Conservation (phyloP, 2,113 vertebrate species). For the Nestor notabilis region DNA sequence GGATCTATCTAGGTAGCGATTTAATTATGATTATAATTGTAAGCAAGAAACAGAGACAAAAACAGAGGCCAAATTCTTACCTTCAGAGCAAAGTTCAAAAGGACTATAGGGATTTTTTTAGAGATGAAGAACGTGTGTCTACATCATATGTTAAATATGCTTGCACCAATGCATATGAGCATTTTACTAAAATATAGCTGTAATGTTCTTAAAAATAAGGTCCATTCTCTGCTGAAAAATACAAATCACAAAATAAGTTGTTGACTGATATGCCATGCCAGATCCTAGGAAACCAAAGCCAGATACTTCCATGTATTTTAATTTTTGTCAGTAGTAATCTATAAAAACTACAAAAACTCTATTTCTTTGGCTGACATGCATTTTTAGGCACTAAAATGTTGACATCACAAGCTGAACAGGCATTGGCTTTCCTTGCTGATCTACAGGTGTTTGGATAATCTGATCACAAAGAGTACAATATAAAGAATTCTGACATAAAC, state of each 20-base stretch:
- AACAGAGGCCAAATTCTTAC: constrained; percentile 4
- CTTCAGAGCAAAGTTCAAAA: neutral
- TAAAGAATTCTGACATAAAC: neutral
- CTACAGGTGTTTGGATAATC: neutral
- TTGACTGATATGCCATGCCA: neutral
- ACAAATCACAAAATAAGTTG: neutral
- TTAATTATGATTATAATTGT: constrained; percentile 22
- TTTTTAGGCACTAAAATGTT: neutral
- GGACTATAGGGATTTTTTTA: neutral
- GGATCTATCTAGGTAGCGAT: neutral
- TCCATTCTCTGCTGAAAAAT: neutral
- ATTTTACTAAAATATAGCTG: neutral
- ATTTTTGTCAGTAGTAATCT: neutral
- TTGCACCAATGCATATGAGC: neutral
- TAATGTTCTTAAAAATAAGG: neutral
- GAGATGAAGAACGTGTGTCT: neutral
- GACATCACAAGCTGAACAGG: neutral
- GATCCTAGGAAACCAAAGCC: neutral
- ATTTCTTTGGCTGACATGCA: neutral
- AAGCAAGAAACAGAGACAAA: neutral
- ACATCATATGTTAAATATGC: neutral
- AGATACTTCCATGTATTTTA: neutral
- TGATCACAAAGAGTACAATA: neutral
- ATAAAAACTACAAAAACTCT: neutral
- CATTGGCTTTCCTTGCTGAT: neutral